phyloP scores from a whole-genome alignment of 2,797 vertebrate genomes.

The Peromyscus attwateri region DNA sequence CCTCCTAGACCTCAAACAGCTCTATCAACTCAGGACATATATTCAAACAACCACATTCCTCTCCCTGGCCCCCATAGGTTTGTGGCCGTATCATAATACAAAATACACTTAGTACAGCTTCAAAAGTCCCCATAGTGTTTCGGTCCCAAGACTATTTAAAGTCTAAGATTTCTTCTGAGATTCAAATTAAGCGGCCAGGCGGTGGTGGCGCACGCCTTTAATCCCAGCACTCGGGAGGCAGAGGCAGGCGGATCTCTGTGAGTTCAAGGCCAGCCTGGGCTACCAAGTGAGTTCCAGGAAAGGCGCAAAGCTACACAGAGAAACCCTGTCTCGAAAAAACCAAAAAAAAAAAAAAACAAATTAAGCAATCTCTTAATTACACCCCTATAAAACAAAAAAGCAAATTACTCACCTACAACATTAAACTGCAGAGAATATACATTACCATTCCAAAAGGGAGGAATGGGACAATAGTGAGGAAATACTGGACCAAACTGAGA shows the following conservation, averaged over 20 bases:
- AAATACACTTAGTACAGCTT: background rate
- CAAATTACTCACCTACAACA: background rate
- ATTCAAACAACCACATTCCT: background rate
- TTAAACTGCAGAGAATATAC: background rate
- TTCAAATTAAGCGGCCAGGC: background rate
- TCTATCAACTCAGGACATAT: background rate
- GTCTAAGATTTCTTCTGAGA: background rate
- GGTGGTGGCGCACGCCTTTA: no score
- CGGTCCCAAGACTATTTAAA: background rate
- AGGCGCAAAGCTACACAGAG: no score
- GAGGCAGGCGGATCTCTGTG: no score
- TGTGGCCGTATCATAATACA: background rate
- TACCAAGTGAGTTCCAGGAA: no score
- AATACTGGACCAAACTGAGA: background rate
- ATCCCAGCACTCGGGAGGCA: no score
- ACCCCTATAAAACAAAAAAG: background rate
- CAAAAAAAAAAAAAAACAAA: no score
- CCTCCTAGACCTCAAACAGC: background rate
- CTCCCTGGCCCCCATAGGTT: background rate
- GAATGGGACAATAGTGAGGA: background rate
- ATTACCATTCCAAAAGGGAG: background rate
- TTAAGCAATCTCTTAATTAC: background rate
- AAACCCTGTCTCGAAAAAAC: no score
- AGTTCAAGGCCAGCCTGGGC: no score
- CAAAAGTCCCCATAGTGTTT: background rate